phyloP scores from a whole-genome alignment of 2,888 invertebrate genomes.

The Alviniconcha strummeri region DNA sequence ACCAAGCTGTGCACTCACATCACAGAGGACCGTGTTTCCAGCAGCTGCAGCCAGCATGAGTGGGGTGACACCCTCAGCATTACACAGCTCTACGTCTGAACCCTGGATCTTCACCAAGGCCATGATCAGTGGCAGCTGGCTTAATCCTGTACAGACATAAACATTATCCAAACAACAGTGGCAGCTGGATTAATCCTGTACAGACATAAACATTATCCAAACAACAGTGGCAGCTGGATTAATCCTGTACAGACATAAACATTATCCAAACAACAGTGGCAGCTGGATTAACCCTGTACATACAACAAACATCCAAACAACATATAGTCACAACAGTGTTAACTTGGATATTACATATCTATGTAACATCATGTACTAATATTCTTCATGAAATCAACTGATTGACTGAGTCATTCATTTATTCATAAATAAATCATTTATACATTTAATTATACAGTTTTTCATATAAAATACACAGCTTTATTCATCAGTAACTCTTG shows the following conservation, averaged over 20 bases:
- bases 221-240: no score
- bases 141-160: conserved; percentile 50
- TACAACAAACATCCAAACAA: no score
- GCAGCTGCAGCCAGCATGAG: conserved; percentile 62
- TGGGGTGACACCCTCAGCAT: conserved; percentile 61
- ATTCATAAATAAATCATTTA: no score
- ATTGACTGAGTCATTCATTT: no score
- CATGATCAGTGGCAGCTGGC: conserved; percentile 59
- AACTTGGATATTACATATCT: no score
- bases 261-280: not conserved
- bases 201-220: not conserved
- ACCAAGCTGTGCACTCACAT: conserved; percentile 53
- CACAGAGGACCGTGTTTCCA: conserved; percentile 63
- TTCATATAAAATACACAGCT: no score
- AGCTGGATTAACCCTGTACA: no score
- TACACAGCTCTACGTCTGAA: conserved; percentile 64
- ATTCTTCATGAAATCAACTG: no score
- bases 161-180: not conserved
- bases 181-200: not conserved
- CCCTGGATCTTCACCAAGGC: conserved; percentile 59
- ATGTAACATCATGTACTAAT: no score
- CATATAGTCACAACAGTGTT: no score
- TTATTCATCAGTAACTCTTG: no score
- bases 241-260: not conserved
- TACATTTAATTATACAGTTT: no score